Evolutionary conservation across 1,140 invertebrate species (phyloP).

Genomic region (Papilio polytes): DNA sequence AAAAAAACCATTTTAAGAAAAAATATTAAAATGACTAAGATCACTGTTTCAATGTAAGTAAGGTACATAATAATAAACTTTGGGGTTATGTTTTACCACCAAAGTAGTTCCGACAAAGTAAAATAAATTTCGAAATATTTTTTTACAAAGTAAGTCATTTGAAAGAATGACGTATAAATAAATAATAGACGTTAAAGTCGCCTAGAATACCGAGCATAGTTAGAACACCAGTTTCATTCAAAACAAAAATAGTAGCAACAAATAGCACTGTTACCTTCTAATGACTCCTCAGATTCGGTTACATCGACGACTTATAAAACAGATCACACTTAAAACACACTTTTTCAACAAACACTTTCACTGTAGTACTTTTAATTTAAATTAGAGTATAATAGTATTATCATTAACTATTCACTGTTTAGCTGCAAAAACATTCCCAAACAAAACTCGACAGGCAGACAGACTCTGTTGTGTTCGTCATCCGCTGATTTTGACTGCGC

Average conservation of each 20-base stretch:
- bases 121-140: not conserved
- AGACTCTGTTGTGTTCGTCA: constrained; percentile 34
- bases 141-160: not conserved
- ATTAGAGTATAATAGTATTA: not conserved
- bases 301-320: not conserved
- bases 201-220: not conserved
- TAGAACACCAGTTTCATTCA: constrained; percentile 2
- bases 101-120: not conserved
- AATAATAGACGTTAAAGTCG: not conserved
- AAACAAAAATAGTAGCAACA: constrained; percentile 42
- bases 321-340: constrained; percentile 24
- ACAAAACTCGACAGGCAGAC: constrained; percentile 32
- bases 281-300: constrained; percentile 21
- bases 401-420: not conserved
- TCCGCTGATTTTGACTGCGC: constrained; percentile 17
- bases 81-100: constrained; percentile 31
- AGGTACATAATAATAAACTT: not conserved
- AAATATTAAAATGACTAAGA: too few species aligned
- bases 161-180: not conserved
- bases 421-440: constrained; percentile 19
- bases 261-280: constrained; percentile 34
- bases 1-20: too few species aligned
- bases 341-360: constrained; percentile 4
- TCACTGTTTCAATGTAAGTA: not conserved
- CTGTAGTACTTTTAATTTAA: not conserved